These are phyloP conservation scores for Puntigrus tetrazona DNA, from an alignment of 2,113 vertebrate species.

Conservation along the genomic window DNA sequence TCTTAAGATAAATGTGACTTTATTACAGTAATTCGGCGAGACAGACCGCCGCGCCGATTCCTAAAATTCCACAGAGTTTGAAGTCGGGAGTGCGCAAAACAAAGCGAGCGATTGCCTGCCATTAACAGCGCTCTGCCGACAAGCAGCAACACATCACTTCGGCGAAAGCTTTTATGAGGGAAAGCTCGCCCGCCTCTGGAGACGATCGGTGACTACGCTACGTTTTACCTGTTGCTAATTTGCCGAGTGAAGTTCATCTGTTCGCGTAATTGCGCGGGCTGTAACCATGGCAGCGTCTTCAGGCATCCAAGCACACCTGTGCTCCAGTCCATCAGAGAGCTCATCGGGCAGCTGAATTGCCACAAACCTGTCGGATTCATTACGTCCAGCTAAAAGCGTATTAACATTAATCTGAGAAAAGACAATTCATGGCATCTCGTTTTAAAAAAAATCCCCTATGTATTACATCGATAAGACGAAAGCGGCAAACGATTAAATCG, in stretches of 20 bases:
- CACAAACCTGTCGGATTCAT: conserved; percentile 56
- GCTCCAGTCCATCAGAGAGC: conserved; percentile 34
- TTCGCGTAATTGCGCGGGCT: conserved; percentile 65
- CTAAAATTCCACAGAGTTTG: conserved; percentile 52
- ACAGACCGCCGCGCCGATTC: conserved; percentile 53
- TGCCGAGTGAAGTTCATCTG: conserved; percentile 54
- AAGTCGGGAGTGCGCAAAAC: conserved; percentile 19
- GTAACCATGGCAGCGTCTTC: conserved; percentile 69
- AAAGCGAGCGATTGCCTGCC: conserved; percentile 30
- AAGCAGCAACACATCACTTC: conserved; percentile 39
- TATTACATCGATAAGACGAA: neutral
- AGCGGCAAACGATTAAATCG: too few species aligned
- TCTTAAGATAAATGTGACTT: conserved; percentile 49
- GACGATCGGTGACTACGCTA: conserved; percentile 17
- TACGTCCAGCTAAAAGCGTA: conserved; percentile 61
- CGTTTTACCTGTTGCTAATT: conserved; percentile 46
- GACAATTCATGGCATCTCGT: conserved; percentile 1
- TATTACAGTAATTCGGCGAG: conserved; percentile 49
- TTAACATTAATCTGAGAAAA: conserved; percentile 61
- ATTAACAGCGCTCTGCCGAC: conserved; percentile 7
- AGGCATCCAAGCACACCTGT: conserved; percentile 65
- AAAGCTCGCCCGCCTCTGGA: conserved; percentile 38
- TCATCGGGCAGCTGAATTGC: conserved; percentile 35
- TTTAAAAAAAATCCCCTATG: neutral
- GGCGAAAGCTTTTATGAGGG: conserved; percentile 15